These are phyloP conservation scores for Chionodraco myersi DNA, from an alignment of 2,113 vertebrate species.

Conservation along the genomic window DNA sequence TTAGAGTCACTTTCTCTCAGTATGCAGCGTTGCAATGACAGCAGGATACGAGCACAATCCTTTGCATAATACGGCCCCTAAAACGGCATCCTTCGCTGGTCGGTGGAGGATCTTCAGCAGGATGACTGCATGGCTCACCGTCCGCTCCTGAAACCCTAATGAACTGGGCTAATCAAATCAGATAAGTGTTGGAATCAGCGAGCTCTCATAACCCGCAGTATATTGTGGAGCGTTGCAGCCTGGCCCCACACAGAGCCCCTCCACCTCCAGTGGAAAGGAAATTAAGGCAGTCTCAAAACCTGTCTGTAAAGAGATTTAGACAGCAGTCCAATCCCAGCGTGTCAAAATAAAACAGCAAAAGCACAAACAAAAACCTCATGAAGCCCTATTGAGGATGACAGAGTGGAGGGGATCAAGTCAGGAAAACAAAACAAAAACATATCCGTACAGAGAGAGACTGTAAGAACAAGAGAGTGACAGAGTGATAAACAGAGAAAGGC, in stretches of 20 bases:
- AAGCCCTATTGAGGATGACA: slow-evolving; percentile 6
- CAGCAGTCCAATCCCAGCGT: neutral
- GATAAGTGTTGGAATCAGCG: slow-evolving; percentile 10
- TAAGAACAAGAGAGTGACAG: slow-evolving; percentile 9
- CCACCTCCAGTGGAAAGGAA: slow-evolving; percentile 8
- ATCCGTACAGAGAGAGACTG: neutral
- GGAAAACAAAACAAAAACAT: slow-evolving; percentile 22
- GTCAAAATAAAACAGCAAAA: slow-evolving; percentile 22
- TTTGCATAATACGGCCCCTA: slow-evolving; percentile 41
- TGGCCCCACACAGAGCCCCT: slow-evolving; percentile 21
- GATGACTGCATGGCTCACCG: slow-evolving; percentile 29
- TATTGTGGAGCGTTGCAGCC: neutral
- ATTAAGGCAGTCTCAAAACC: slow-evolving; percentile 8
- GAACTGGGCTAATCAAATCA: slow-evolving; percentile 53
- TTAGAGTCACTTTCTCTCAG: slow-evolving; percentile 41
- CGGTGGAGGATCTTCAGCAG: neutral
- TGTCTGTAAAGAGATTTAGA: slow-evolving; percentile 6
- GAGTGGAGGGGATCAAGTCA: neutral
- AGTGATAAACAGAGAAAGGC: slow-evolving; percentile 33
- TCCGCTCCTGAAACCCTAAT: slow-evolving; percentile 39
- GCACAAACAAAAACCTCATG: slow-evolving; percentile 16
- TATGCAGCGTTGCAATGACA: slow-evolving; percentile 47
- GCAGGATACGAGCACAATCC: slow-evolving; percentile 14
- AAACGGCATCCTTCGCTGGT: slow-evolving; percentile 12
- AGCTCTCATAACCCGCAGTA: neutral